These are phyloP conservation scores for Halocynthia aurantium DNA, from an alignment of 23 tunicate species.

Conservation along the genomic window DNA sequence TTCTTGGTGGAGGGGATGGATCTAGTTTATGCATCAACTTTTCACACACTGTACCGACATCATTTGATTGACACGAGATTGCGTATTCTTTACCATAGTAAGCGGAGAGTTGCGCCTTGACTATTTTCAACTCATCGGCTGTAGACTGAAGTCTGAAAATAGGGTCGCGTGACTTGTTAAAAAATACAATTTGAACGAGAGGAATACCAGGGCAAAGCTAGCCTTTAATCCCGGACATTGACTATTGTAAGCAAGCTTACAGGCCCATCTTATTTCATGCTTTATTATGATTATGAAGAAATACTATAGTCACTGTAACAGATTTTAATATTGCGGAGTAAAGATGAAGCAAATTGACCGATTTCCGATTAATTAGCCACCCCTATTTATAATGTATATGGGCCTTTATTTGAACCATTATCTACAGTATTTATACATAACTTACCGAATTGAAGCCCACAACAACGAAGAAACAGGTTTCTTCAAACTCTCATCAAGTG, in stretches of 20 bases:
- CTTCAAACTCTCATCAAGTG: slow-evolving; percentile 67
- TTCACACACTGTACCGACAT: slow-evolving; percentile 79
- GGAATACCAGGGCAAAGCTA: no score
- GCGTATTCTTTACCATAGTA: slow-evolving; percentile 85
- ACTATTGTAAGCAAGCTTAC: no score
- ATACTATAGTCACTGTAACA: no score
- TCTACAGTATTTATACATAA: no score
- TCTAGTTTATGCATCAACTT: slow-evolving; percentile 69
- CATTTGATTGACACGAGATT: slow-evolving; percentile 62
- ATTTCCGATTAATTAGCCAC: no score
- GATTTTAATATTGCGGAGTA: no score
- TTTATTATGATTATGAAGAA: no score
- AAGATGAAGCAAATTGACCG: no score
- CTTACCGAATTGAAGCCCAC: slow-evolving; percentile 48
- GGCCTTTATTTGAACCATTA: no score
- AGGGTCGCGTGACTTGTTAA: neutral
- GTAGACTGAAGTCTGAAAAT: slow-evolving; percentile 35
- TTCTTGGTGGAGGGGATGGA: slow-evolving; percentile 69
- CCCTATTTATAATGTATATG: no score
- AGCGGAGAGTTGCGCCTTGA: slow-evolving; percentile 61
- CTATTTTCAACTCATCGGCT: slow-evolving; percentile 56
- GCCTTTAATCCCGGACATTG: no score
- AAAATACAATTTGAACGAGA: neutral
- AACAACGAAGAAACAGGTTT: slow-evolving; percentile 77
- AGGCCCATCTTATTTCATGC: no score